These are phyloP conservation scores for Gambusia holbrooki DNA, from an alignment of 2,113 vertebrate species.

Conservation along the genomic window DNA sequence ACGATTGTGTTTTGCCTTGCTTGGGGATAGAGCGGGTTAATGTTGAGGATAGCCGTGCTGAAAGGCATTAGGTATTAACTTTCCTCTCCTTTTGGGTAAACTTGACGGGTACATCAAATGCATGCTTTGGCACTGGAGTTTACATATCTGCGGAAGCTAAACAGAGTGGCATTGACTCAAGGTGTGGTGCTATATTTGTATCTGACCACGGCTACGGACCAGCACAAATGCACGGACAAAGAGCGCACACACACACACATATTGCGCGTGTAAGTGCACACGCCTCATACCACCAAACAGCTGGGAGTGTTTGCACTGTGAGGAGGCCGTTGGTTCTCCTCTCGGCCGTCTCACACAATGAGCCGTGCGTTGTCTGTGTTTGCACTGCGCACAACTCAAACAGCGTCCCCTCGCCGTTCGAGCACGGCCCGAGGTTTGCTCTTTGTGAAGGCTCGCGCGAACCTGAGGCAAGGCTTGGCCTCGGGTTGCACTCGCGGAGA, in stretches of 20 bases:
- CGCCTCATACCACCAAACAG: conserved; percentile 55
- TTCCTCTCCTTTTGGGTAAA: conserved; percentile 71
- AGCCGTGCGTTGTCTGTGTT: conserved; percentile 75
- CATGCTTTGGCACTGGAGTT: conserved; percentile 69
- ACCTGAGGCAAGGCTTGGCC: conserved; percentile 52
- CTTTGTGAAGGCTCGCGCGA: conserved; percentile 60
- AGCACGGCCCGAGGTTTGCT: conserved; percentile 56
- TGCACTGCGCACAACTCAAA: conserved; percentile 77
- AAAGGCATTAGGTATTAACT: conserved; percentile 72
- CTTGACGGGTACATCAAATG: conserved; percentile 73
- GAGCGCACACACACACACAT: not conserved
- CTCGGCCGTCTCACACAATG: conserved; percentile 66
- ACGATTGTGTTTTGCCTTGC: conserved; percentile 29
- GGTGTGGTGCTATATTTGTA: conserved; percentile 73
- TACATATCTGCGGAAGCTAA: conserved; percentile 74
- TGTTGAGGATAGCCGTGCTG: conserved; percentile 55
- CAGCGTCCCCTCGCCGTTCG: conserved; percentile 58
- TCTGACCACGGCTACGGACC: conserved; percentile 57
- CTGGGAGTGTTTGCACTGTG: conserved; percentile 77
- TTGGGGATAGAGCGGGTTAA: conserved; percentile 34
- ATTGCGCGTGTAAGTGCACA: not conserved
- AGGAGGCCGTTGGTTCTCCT: conserved; percentile 52
- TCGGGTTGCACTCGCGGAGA: conserved; percentile 41
- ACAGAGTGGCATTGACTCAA: conserved; percentile 77
- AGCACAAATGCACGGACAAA: conserved; percentile 43